Evolutionary conservation across 2,113 vertebrate genomes (phyloP).

Genomic region (Glareola pratincola): DNA sequence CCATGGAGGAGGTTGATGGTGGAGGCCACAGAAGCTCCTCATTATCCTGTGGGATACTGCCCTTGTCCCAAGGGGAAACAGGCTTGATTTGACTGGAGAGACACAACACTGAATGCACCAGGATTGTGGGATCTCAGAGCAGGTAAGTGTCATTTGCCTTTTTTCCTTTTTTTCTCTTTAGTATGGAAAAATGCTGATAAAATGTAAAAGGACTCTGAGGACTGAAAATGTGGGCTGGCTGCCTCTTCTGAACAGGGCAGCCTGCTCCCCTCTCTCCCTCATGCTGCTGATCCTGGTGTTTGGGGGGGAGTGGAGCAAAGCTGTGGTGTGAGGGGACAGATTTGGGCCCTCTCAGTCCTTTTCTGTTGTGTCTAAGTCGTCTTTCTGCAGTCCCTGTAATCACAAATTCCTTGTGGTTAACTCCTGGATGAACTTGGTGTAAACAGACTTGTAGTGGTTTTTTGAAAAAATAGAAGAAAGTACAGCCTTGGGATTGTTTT

Average conservation of each 20-base stretch:
- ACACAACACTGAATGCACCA: rapidly evolving
- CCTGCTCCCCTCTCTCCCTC: not conserved
- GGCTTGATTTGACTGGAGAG: not conserved
- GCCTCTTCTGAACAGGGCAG: not conserved
- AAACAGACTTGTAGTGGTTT: not conserved
- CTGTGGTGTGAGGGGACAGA: rapidly evolving
- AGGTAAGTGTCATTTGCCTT: not conserved
- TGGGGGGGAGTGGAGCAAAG: not conserved
- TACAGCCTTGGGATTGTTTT: not conserved
- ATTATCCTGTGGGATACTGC: rapidly evolving
- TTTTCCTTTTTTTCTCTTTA: too few relatives aligned
- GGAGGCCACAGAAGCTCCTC: not conserved
- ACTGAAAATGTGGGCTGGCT: not conserved
- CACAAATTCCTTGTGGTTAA: not conserved
- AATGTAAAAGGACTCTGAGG: not conserved
- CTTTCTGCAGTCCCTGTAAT: not conserved
- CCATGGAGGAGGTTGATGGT: not conserved
- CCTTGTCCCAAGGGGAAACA: rapidly evolving
- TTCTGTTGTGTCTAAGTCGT: rapidly evolving
- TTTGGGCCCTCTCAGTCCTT: not conserved
- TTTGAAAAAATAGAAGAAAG: not conserved
- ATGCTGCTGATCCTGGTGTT: rapidly evolving
- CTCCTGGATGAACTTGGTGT: not conserved
- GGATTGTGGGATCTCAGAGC: rapidly evolving
- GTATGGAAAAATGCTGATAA: not conserved